These are phyloP conservation scores for Pampusana beccarii DNA, from an alignment of 2,113 vertebrate genomes.

Conservation along the genomic window DNA sequence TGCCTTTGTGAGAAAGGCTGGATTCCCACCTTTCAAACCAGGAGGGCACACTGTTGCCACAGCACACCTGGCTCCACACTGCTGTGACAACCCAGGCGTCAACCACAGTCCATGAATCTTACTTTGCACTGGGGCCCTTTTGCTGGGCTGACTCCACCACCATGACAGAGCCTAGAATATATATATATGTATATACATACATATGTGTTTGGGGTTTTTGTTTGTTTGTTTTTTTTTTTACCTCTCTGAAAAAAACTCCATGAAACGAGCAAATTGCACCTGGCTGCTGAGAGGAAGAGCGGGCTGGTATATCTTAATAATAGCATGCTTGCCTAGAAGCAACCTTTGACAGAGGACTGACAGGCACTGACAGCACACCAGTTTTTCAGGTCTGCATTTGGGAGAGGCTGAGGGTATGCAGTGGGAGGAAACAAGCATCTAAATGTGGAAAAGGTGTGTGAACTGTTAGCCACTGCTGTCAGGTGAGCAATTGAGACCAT, in stretches of 20 bases:
- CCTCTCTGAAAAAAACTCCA: not conserved
- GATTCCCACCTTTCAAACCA: not conserved
- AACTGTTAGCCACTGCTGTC: not conserved
- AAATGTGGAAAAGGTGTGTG: not conserved
- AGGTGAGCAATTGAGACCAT: not conserved
- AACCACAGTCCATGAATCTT: not conserved
- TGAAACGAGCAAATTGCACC: not conserved
- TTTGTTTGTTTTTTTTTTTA: not conserved
- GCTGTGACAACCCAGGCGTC: not conserved
- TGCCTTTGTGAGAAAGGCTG: not conserved
- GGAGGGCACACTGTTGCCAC: accelerated
- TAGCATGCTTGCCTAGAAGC: accelerated
- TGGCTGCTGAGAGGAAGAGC: not conserved
- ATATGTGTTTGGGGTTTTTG: too few relatives aligned
- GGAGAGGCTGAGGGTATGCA: not conserved
- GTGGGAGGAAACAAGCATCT: not conserved
- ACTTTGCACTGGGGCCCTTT: too few relatives aligned
- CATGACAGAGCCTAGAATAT: not conserved
- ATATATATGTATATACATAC: too few relatives aligned
- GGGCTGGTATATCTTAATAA: not conserved
- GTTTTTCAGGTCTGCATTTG: not conserved
- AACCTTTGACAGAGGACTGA: not conserved
- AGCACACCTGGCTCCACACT: accelerated
- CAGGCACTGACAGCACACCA: not conserved
- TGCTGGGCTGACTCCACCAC: not conserved